These are phyloP conservation scores for Orientallactaga sibirica DNA, from an alignment of 2,797 vertebrate species.

Conservation along the genomic window DNA sequence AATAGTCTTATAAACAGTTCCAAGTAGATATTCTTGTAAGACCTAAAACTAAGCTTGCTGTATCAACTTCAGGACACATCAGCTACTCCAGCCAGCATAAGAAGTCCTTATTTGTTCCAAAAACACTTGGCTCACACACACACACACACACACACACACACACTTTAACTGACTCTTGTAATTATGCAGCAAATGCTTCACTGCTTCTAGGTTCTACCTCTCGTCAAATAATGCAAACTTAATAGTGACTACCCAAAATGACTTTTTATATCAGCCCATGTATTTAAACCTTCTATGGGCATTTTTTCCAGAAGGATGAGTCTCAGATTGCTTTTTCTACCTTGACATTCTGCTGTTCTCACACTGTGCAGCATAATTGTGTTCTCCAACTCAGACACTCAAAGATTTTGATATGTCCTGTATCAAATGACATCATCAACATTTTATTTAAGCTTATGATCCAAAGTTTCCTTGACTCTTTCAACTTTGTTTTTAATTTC, in stretches of 20 bases:
- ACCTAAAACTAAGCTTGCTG: not conserved
- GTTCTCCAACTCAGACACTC: not conserved
- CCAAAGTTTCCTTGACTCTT: not conserved
- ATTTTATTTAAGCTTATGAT: not conserved
- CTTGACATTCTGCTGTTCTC: not conserved
- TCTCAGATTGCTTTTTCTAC: not conserved
- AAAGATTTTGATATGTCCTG: not conserved
- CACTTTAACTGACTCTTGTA: not conserved
- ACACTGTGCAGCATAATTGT: not conserved
- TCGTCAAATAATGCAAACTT: not conserved
- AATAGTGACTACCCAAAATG: not conserved
- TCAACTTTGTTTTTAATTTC: not conserved
- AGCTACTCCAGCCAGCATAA: not conserved
- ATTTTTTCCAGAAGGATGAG: not conserved
- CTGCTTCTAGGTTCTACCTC: not conserved
- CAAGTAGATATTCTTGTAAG: not conserved
- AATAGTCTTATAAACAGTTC: constrained; percentile 20
- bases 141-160: too few species aligned
- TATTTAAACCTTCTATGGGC: not conserved
- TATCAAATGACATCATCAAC: not conserved
- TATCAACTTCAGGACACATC: not conserved
- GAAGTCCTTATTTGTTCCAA: too few species aligned
- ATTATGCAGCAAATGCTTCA: not conserved
- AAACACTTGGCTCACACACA: too few species aligned
- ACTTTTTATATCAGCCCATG: not conserved